Percentiles rank a stretch among this genome's conserved stretches.
Conservation (phyloP, 2,113 vertebrate species). For the Paradoxurus hermaphroditus region DNA sequence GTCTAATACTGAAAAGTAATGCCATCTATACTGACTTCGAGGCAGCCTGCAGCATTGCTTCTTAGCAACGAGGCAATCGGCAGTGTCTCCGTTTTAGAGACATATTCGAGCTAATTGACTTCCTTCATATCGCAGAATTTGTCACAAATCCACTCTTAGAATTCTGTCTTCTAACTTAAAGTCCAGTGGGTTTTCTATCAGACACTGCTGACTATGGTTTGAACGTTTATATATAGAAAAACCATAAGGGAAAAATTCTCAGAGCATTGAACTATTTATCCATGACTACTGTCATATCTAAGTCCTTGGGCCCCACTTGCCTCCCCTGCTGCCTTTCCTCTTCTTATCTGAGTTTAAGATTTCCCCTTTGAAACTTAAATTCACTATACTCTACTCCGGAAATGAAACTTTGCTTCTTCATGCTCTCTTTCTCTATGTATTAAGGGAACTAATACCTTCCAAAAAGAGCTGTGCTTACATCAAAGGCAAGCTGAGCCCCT, state of each 20-base stretch:
- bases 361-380: conserved; percentile 47
- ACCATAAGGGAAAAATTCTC: not conserved
- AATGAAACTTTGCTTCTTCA: conserved; percentile 18
- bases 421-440: not conserved
- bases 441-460: not conserved
- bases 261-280: not conserved
- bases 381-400: not conserved
- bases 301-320: not conserved
- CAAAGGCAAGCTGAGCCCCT: not conserved
- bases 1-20: not conserved
- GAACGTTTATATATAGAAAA: conserved; percentile 28
- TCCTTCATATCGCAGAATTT: not conserved
- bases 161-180: not conserved
- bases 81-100: not conserved
- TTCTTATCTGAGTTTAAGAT: not conserved
- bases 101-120: conserved; percentile 25
- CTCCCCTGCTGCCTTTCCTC: not conserved
- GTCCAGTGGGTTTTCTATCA: not conserved
- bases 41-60: not conserved
- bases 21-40: not conserved
- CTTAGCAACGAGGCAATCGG: not conserved
- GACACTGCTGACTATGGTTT: not conserved
- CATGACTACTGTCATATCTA: not conserved
- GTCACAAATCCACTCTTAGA: not conserved
- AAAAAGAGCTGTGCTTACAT: not conserved